Percentiles rank a stretch among this genome's conserved stretches.
Conservation (phyloP, 2,797 vertebrate genomes). For the Poecilia wingei region DNA sequence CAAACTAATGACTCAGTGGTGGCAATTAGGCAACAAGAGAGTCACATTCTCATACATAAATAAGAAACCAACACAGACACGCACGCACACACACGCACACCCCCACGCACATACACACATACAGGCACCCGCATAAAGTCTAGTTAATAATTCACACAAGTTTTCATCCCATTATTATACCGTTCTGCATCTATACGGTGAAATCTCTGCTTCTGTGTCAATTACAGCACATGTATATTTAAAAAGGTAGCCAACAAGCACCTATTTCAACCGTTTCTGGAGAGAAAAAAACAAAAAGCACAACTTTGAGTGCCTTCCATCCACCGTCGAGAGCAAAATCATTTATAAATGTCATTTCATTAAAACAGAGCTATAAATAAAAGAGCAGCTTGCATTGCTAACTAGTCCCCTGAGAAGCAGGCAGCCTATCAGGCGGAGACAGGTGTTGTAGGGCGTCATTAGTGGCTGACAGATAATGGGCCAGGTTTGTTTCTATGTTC, state of each 20-base stretch:
- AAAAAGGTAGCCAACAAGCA: conserved; percentile 40
- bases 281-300: background rate
- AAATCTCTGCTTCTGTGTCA: conserved; percentile 15
- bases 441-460: conserved; percentile 71
- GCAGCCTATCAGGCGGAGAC: conserved; percentile 60
- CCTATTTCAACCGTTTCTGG: conserved; percentile 17
- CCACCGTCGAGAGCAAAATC: conserved; percentile 51
- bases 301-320: conserved; percentile 38
- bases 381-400: conserved; percentile 64
- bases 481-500: conserved; percentile 47
- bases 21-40: conserved; percentile 68
- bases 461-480: conserved; percentile 68
- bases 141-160: conserved; percentile 16
- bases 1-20: conserved; percentile 71
- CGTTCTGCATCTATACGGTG: background rate
- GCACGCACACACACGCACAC: conserved; percentile 5
- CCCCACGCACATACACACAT: conserved; percentile 11
- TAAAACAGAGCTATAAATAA: conserved; percentile 78
- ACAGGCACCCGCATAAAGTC: conserved; percentile 10
- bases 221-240: conserved; percentile 14
- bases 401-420: conserved; percentile 71
- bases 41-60: conserved; percentile 57
- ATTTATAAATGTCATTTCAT: conserved; percentile 67
- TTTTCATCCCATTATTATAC: conserved; percentile 12
- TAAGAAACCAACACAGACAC: conserved; percentile 35